Evolutionary conservation across 2,113 vertebrate genomes (phyloP), one percentile per base, ranked within the genome.

Genomic region (Lanius collurio): DNA sequence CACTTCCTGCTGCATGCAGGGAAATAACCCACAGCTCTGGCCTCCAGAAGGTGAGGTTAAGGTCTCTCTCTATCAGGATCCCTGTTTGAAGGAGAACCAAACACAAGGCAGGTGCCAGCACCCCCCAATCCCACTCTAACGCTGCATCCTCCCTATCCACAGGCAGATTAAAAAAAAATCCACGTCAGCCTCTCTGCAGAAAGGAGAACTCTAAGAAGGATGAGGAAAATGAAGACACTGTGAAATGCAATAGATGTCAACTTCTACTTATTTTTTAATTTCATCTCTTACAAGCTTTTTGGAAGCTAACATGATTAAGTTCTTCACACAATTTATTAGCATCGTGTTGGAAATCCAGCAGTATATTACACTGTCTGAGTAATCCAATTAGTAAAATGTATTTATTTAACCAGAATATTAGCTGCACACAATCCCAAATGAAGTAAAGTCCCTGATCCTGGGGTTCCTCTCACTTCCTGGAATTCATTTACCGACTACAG

Each of bases 251-350:
- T 89, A 93, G 91, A 95, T 96, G 97, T 97, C 96, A 97, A 83
- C 96, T 92, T 90, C 30, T 96, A 95, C 96, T 95, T 97, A 94
- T 97, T 97, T 96, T 97, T 96, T 98, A 97, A 97, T 98, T 96
- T 97, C 95, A 95, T 97, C 96, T 96, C 97, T 92, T 95, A 97
- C 96, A 96, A 97, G 97, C 97, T 97, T 97, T 97, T 87, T 71
- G 96, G 95, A 94, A 83, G 93, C 97, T 98, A 97, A 98, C 96
- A 89, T 97, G 98, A 98, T 98, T 98, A 98, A 97, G 95, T 95
- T 97, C 97, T 97, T 97, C 97, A 96, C 96, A 94, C 98, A 97
- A 98, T 98, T 98, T 97, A 98, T 98, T 98, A 98, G 98, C 97
- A 95, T 96, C 96, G 3, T 97, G 97, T 97, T 95, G 96, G 96